phyloP scores from a whole-genome alignment of 2,888 invertebrate species.

The Ferrisia virgata region DNA sequence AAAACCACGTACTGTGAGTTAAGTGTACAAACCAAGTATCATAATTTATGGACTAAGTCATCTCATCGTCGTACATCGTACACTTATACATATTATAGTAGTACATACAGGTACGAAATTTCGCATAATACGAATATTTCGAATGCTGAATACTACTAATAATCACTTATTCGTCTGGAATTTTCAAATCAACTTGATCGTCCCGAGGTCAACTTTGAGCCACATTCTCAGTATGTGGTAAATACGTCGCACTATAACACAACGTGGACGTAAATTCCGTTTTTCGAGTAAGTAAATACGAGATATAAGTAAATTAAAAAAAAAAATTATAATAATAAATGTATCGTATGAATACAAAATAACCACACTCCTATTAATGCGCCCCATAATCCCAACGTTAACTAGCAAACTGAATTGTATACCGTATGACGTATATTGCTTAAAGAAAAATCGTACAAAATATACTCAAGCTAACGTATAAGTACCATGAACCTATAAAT shows the following conservation, averaged over 20 bases:
- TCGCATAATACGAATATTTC: slow-evolving; percentile 2
- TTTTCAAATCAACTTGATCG: background rate
- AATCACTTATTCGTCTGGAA: slow-evolving; percentile 9
- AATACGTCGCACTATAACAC: background rate
- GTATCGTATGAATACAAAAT: background rate
- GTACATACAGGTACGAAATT: no score
- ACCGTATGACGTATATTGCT: background rate
- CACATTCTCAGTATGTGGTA: background rate
- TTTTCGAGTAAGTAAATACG: background rate
- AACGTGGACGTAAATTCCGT: background rate
- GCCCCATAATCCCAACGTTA: background rate
- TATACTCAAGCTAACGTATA: no score
- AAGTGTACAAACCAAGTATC: background rate
- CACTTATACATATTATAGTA: background rate
- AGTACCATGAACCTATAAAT: no score
- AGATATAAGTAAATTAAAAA: no score
- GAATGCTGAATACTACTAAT: slow-evolving; percentile 3
- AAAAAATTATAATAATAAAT: background rate
- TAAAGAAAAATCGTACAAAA: background rate
- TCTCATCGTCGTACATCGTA: background rate
- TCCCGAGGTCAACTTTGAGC: background rate
- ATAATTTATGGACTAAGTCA: slow-evolving; percentile 1
- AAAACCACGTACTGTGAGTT: background rate
- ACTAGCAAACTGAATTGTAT: no score
- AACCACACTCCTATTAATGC: background rate